A percentile compares a stretch with the other conserved stretches of the same genome.
phyloP scores from a whole-genome alignment of 2,113 vertebrate species.

The Microtus richardsoni region DNA sequence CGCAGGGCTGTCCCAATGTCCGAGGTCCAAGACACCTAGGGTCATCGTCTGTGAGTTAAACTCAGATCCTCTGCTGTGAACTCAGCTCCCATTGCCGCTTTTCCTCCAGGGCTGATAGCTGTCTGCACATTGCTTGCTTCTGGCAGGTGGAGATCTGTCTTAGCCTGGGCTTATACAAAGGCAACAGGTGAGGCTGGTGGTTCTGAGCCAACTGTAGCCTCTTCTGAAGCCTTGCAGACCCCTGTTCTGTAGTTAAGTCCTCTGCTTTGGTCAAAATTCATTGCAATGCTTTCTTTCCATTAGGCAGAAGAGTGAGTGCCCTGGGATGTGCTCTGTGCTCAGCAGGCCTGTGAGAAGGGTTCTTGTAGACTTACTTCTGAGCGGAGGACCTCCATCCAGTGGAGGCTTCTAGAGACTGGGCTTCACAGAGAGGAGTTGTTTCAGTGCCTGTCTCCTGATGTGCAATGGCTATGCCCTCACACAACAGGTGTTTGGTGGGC shows the following conservation, averaged over 20 bases:
- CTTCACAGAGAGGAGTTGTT: not conserved
- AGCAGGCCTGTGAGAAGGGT: too few species aligned
- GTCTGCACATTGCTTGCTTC: not conserved
- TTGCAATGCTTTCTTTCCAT: too few species aligned
- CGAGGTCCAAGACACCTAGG: not conserved
- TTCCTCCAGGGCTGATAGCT: not conserved
- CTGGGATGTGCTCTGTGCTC: too few species aligned
- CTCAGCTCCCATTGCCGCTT: accelerated
- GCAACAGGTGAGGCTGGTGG: not conserved
- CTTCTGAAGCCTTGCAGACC: not conserved
- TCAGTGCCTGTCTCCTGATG: not conserved
- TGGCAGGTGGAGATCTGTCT: not conserved
- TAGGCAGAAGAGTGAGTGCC: too few species aligned
- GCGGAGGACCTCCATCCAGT: not conserved
- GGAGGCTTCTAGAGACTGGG: not conserved
- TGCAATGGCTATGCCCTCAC: not conserved
- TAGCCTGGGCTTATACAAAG: not conserved
- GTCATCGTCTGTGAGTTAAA: not conserved
- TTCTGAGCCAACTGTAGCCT: not conserved
- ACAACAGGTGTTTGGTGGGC: not conserved
- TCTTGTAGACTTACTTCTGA: not conserved
- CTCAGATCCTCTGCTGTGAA: not conserved
- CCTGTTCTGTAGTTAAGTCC: accelerated
- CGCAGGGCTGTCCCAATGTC: not conserved
- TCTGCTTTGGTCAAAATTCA: not conserved